Base-by-base conservation (phyloP, 2,797 vertebrate genomes). In the Clarias pachynema region DNA sequence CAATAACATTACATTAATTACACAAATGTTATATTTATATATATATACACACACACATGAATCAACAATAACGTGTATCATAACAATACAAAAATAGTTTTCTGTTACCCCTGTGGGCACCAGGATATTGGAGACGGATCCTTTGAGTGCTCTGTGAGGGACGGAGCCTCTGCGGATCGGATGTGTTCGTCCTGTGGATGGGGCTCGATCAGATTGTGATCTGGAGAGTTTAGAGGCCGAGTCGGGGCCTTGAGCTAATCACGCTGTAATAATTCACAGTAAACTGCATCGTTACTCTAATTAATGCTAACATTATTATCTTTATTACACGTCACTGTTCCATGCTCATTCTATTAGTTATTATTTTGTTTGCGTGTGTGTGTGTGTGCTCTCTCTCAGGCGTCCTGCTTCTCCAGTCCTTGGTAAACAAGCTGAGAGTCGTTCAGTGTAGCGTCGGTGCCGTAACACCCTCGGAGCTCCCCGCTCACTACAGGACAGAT, bases 371-470 rank as follows among this genome's bases (percentile, higher is more conserved):
- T 44, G 4, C 24, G 9, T n/a, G 12, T 70, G 26, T 75, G 24
- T 3, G 4, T 74, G 26, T 20, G 72, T 29, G 24, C 44, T 44
- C 44, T 44, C 44, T 44, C 65, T 75, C 0, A 89, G 86, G 53
- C 22, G 0, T 37, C 10, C 86, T 90, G 74, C 0, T 75, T 34
- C 44, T 85, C 69, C 44, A 85, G 26, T 20, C 69, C 84, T 37
- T 85, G 29, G 3, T 92, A 96, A 75, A 97, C 94, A 85, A 97
- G 89, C 0, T 89, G 81, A 22, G 88, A 49, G 90, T 97, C 95
- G 24, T 81, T 79, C 7, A 90, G 77, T 0, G 69, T 87, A 0
- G 91, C 89, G 44, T 86, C 85, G 0, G 68, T 22, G 14, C 87
- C 63, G 34, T 96, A 97, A 89, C 91, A 93, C 82, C 95, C 91